Conservation (phyloP, 2,888 invertebrate genomes). For the Tipula lateralis region DNA sequence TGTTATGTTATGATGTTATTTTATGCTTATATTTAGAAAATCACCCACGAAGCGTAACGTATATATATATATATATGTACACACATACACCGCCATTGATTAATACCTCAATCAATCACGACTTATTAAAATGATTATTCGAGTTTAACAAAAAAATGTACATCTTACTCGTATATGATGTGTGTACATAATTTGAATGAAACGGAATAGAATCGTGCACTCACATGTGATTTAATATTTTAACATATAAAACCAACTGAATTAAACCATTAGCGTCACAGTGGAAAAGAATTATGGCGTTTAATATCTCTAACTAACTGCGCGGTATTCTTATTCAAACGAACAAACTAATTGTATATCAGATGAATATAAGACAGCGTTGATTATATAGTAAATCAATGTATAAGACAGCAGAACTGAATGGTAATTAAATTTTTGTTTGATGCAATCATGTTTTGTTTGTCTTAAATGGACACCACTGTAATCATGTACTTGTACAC, state of each 20-base stretch:
- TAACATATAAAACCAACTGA: neutral
- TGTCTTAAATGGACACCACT: neutral
- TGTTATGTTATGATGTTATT: neutral
- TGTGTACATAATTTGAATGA: neutral
- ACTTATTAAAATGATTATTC: neutral
- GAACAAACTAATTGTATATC: too few species aligned
- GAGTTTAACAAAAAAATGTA: neutral
- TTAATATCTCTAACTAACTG: neutral
- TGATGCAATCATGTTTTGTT: neutral
- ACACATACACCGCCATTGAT: neutral
- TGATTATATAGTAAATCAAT: neutral
- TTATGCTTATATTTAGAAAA: constrained; percentile 3
- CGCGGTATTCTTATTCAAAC: neutral
- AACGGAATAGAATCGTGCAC: neutral
- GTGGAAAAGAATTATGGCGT: neutral
- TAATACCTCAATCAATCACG: constrained; percentile 19
- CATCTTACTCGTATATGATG: neutral
- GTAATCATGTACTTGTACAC: neutral
- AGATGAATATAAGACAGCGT: neutral
- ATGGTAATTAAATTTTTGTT: neutral
- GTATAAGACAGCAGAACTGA: neutral
- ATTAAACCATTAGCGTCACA: constrained; percentile 1
- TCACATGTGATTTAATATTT: neutral
- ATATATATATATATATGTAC: too few species aligned
- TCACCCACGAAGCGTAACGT: constrained; percentile 24